Evolutionary conservation across 2,888 invertebrate species (phyloP).

Genomic region (Eupeodes latifasciatus): DNA sequence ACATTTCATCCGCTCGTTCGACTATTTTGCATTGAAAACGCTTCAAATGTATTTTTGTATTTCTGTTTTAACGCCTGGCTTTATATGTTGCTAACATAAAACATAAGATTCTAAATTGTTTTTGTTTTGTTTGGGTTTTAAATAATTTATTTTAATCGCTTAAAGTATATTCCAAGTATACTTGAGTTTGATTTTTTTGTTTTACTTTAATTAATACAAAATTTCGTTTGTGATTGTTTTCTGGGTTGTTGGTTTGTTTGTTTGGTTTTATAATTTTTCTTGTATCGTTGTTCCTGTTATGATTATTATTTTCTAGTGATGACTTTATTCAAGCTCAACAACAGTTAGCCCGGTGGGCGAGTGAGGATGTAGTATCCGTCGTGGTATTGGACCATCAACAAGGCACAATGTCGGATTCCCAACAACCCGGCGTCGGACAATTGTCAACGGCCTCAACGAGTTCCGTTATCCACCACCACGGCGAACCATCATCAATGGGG

Average conservation of each 20-base stretch:
- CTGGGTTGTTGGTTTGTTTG: slow-evolving; percentile 73
- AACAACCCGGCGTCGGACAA: slow-evolving; percentile 85
- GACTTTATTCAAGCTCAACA: slow-evolving; percentile 99
- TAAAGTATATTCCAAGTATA: slow-evolving; percentile 22
- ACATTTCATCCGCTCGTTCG: slow-evolving; percentile 63
- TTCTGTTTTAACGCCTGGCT: slow-evolving; percentile 56
- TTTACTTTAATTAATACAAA: neutral
- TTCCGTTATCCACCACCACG: slow-evolving; percentile 85
- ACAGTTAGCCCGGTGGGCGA: slow-evolving; percentile 97
- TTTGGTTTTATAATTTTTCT: slow-evolving; percentile 80
- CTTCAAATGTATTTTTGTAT: slow-evolving; percentile 44
- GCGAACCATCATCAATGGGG: slow-evolving; percentile 79
- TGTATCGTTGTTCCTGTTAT: slow-evolving; percentile 89
- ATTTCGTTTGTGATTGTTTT: slow-evolving; percentile 63
- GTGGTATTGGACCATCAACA: slow-evolving; percentile 84
- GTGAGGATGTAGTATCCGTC: slow-evolving; percentile 91
- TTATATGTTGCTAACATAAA: slow-evolving; percentile 64
- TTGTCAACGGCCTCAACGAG: slow-evolving; percentile 85
- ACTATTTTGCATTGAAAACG: slow-evolving; percentile 54
- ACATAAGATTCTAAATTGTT: slow-evolving; percentile 53
- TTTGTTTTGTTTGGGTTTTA: slow-evolving; percentile 11
- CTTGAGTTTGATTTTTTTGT: slow-evolving; percentile 38
- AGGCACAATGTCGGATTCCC: slow-evolving; percentile 84
- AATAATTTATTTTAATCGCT: slow-evolving; percentile 17
- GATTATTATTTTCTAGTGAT: slow-evolving; percentile 97